Base-by-base conservation (phyloP, 2,113 vertebrate genomes). In the Picathartes gymnocephalus region DNA sequence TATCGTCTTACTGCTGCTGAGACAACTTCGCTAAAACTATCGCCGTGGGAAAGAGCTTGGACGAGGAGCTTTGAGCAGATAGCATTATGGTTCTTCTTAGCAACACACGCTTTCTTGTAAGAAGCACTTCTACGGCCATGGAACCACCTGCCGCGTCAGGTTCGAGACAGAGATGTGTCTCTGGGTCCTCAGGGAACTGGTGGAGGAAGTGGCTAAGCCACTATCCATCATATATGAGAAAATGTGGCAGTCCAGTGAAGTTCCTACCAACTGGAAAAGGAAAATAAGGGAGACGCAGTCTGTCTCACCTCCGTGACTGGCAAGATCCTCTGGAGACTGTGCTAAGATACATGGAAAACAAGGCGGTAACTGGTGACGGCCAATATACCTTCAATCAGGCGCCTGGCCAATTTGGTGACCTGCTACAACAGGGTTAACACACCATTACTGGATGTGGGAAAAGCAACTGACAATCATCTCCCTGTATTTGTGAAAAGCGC, bases 31-130 rank as follows among this genome's bases (percentile, higher is more conserved):
- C 37, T 69, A 65, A 15, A 73, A 42, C 27, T 44, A 42, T 1
- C 0, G 0, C 30, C 44, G 23, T 1, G 1, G 33, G 20, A 42
- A 77, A 50, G 47, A 66, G 42, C 30, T 45, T 58, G 19, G 39
- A 37, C 0, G 0, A 86, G 9, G 50, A 79, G 27, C 31, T 79
- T 68, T 79, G 48, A 66, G 37, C 40, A 85, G 51, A 57, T 2
- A 20, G 25, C 42, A 48, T 30, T 61, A 56, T 0, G 1, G 74
- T 48, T 25, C 20, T 66, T 90, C 73, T 72, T 23, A 39, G 82
- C 20, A 78, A 58, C 20, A 28, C 0, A 0, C 14, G 35, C 27
- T 62, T 93, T 48, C 28, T 12, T 42, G 7, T 27, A 57, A 62
- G 35, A 40, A 77, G 35, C 35, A 31, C 35, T 83, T 86, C 57